Conservation (phyloP, 2,113 vertebrate species). For the Falco punctatus region DNA sequence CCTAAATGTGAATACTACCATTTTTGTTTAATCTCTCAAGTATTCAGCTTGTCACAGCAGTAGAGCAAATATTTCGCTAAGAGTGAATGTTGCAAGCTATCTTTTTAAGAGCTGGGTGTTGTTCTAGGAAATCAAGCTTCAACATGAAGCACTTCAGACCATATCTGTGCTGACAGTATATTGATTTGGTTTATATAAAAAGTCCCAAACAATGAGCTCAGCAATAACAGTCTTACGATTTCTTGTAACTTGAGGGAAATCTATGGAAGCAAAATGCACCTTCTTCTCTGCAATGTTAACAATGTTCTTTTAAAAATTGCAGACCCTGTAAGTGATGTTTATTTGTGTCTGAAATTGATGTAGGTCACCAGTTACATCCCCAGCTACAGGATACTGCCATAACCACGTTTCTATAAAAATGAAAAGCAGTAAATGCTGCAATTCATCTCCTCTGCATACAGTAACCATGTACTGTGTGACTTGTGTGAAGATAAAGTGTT, state of each 20-base stretch:
- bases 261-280: neutral
- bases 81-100: neutral
- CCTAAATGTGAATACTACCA: neutral
- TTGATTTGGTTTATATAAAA: neutral
- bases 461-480: neutral
- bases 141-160: neutral
- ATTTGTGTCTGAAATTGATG: constrained; percentile 52
- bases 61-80: neutral
- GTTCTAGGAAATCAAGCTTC: neutral
- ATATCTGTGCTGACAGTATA: neutral
- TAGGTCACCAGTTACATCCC: constrained; percentile 15
- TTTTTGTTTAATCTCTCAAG: neutral
- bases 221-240: neutral
- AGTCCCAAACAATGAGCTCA: neutral
- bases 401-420: constrained; percentile 21
- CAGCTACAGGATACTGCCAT: neutral
- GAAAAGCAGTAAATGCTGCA: constrained; percentile 37
- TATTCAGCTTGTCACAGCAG: neutral
- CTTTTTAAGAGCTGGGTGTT: neutral
- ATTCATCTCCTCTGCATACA: neutral
- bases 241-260: neutral
- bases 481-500: neutral
- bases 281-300: neutral
- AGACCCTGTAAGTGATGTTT: constrained; percentile 1
- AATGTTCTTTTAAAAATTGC: constrained; percentile 7